A percentile compares a stretch with the other conserved stretches of the same genome.
Evolutionary conservation across 2,113 vertebrate genomes (phyloP).

Genomic region (Cranoglanis bouderius): DNA sequence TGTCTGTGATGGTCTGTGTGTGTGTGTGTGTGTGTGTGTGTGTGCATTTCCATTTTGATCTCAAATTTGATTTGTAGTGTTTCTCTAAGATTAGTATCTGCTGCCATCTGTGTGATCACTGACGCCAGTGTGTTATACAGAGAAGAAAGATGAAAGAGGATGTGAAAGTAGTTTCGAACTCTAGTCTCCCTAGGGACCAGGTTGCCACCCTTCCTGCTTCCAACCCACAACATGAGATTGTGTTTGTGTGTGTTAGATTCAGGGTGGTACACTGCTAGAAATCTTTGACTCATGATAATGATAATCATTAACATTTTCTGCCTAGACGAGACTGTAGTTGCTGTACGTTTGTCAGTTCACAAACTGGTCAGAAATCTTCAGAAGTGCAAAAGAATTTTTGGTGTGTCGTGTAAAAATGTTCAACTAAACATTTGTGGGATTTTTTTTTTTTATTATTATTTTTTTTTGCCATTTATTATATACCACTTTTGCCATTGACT

Average conservation of each 20-base stretch:
- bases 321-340: not conserved
- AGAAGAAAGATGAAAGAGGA: slow-evolving; percentile 24
- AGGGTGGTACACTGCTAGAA: slow-evolving; percentile 10
- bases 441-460: too few species aligned
- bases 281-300: not conserved
- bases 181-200: not conserved
- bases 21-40: not conserved
- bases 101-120: not conserved
- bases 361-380: not conserved
- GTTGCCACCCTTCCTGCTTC: slow-evolving; percentile 44
- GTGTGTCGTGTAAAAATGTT: not conserved
- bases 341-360: not conserved
- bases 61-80: not conserved
- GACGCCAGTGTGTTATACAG: not conserved
- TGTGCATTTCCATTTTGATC: not conserved
- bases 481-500: not conserved
- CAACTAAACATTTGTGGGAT: not conserved
- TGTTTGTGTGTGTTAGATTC: not conserved
- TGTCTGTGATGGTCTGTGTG: not conserved
- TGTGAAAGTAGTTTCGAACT: not conserved
- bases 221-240: not conserved
- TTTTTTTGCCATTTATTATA: not conserved
- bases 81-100: slow-evolving; percentile 18
- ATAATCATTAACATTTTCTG: slow-evolving; percentile 33
- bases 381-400: not conserved